A percentile compares a stretch with the other conserved stretches of the same genome.
Conservation (phyloP, 2,888 invertebrate species). For the Cryptocheilus praepositus region DNA sequence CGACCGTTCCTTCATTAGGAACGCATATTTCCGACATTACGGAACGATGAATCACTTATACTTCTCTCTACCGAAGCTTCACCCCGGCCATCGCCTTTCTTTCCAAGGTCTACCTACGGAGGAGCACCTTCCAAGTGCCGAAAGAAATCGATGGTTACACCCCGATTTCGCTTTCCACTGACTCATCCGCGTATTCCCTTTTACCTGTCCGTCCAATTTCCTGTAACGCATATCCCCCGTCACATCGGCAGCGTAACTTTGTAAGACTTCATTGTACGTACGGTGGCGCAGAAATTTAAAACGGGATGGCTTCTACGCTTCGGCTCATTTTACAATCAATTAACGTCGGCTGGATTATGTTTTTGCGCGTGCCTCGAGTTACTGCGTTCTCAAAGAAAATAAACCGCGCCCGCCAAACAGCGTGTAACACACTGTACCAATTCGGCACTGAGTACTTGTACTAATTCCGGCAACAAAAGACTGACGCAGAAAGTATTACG, state of each 20-base stretch:
- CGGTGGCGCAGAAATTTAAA: conserved; percentile 40
- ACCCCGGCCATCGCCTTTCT: no score
- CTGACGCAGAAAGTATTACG: no score
- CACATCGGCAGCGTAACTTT: background rate
- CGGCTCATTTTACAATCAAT: conserved; percentile 7
- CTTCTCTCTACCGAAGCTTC: no score
- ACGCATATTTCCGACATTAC: no score
- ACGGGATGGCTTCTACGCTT: background rate
- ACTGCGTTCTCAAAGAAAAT: no score
- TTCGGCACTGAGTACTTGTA: no score
- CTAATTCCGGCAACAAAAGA: no score
- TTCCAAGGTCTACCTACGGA: background rate
- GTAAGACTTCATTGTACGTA: conserved; percentile 20
- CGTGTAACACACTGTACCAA: no score
- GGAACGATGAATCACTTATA: no score
- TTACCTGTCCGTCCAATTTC: conserved; percentile 45
- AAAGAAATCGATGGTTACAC: conserved; percentile 21
- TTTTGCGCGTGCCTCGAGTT: background rate
- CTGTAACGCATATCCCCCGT: conserved; percentile 30
- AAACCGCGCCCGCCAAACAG: no score
- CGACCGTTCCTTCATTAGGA: no score
- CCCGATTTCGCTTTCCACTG: conserved; percentile 22
- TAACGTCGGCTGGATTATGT: conserved; percentile 4
- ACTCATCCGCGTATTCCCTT: conserved; percentile 36
- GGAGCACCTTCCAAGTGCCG: conserved; percentile 22